Evolutionary conservation across 2,888 invertebrate genomes (phyloP).

Genomic region (Drosophila bunnanda): DNA sequence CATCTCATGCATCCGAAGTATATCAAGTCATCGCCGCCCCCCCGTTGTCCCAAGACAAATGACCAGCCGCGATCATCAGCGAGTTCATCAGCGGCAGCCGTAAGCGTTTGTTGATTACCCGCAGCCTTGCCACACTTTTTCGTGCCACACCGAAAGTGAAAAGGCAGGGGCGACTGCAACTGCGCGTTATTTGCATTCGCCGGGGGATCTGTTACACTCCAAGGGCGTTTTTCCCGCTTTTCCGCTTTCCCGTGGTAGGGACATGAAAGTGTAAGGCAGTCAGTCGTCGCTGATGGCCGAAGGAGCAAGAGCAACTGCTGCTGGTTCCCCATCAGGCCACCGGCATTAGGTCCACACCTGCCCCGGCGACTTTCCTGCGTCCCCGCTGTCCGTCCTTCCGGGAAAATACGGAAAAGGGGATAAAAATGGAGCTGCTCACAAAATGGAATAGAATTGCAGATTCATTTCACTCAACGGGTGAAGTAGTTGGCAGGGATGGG

Average conservation of each 20-base stretch:
- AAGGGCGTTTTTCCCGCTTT: constrained; percentile 44
- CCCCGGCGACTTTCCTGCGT: constrained; percentile 53
- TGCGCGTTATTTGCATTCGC: constrained; percentile 75
- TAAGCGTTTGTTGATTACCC: constrained; percentile 78
- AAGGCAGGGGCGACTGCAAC: constrained; percentile 11
- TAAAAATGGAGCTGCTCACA: constrained; percentile 35
- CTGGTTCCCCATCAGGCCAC: constrained; percentile 32
- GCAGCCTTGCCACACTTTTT: constrained; percentile 70
- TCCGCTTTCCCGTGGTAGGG: constrained; percentile 31
- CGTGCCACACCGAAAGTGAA: constrained; percentile 8
- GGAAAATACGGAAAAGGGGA: constrained; percentile 20
- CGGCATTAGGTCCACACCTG: constrained; percentile 73
- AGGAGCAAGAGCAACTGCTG: constrained; percentile 18
- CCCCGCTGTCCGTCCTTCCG: constrained; percentile 20
- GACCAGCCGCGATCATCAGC: constrained; percentile 70
- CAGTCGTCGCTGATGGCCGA: constrained; percentile 44
- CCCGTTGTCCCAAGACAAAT: constrained; percentile 51
- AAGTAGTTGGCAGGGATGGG: constrained; percentile 7
- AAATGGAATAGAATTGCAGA: constrained; percentile 79
- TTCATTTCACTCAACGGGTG: constrained; percentile 75
- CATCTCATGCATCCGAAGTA: constrained; percentile 44
- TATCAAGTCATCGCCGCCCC: constrained; percentile 15
- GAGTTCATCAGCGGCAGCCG: constrained; percentile 72
- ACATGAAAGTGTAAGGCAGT: constrained; percentile 70
- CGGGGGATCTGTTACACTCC: constrained; percentile 74